Evolutionary conservation across 2,797 vertebrate species (phyloP), one percentile per base, ranked within the genome.

Genomic region (Mormyrus hasselquistii): DNA sequence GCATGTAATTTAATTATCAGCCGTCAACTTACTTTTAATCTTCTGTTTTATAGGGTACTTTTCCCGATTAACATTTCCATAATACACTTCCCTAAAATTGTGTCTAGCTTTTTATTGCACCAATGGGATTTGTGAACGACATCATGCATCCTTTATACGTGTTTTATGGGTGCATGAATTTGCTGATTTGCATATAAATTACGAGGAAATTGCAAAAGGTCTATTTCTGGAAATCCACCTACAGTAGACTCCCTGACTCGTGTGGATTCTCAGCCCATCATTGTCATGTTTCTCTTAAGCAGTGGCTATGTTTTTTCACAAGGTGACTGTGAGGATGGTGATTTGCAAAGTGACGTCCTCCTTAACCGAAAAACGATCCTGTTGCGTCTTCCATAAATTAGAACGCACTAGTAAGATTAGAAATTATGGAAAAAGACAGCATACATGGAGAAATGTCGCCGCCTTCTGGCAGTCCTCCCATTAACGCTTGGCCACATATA

Each of bases 31-130:
- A 38, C 65, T 82, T 82, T 16, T 47, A 44, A 82, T 44, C 38
- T 47, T 47, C 41, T 47, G 8, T 82, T 82, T 82, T 82, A 82
- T 82, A 8, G 19, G 41, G 41, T 47, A n/a, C 16, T 47, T 22
- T 82, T 82, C 19, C 76, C n/a, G 76, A 82, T 82, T 82, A 82
- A 47, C 19, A 44, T 82, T 82, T 82, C 76, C 41, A n/a, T 47
- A 82, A 82, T n/a, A 82, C 19, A 19, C 41, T 44, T 82, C 19
- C 16, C 41, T 47, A 82, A 47, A 82, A 47, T 47, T n/a, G 3
- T 79, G 38, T 82, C 76, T 47, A 44, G 76, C 76, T 82, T 44
- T 79, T 44, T 47, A 82, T 82, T 47, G 41, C 76, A 82, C 19
- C 41, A 44, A n/a, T 82, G 76, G 41, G 76, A 82, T 82, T 82